Evolutionary conservation across 2,797 vertebrate genomes (phyloP), one percentile per base, ranked within the genome.

Genomic region (Crocodylus rhombifer): DNA sequence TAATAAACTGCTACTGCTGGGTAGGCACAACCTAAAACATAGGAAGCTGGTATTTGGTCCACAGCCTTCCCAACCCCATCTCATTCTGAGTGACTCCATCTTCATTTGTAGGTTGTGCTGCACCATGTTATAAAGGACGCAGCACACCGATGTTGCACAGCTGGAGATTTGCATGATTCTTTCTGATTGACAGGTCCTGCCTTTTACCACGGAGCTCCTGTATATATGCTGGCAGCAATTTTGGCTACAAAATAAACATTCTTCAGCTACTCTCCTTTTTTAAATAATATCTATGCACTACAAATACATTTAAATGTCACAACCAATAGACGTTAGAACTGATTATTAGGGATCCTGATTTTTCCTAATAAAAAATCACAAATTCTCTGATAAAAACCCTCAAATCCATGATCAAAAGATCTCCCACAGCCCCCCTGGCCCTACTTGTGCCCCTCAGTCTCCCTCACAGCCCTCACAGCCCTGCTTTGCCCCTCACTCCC

Each of bases 41-140:
- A 51, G 42, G 42, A 51, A 51, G 42, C 42, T 51, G 42, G 42
- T 51, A 51, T 51, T 51, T 51, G 42, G 42, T 51, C 42, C 42
- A 51, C 42, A 51, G 9, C 10, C 42, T 51, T 51, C 42, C 42
- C 42, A 3, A 87, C 14, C 5, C 0, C 55, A 30, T 23, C 69
- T 76, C 77, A 51, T 91, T 80, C 80, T 84, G 91, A 77, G 58
- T 62, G 90, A 95, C 33, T 84, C 5, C 2, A 91, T 90, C 30
- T 78, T 82, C 9, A 0, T 62, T 80, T 74, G 42, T 14, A 62
- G 69, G 1, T 56, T 87, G 28, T 42, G 30, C 73, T 83, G 14
- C 62, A 74, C 33, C 69, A 25, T 9, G 10, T 51, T 51, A 42
- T 5, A 36, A 42, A 42, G 20, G 69, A 12, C 42, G 25, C 36